These are phyloP conservation scores for Eledone cirrhosa DNA, from an alignment of 2,888 invertebrate species.

Conservation along the genomic window DNA sequence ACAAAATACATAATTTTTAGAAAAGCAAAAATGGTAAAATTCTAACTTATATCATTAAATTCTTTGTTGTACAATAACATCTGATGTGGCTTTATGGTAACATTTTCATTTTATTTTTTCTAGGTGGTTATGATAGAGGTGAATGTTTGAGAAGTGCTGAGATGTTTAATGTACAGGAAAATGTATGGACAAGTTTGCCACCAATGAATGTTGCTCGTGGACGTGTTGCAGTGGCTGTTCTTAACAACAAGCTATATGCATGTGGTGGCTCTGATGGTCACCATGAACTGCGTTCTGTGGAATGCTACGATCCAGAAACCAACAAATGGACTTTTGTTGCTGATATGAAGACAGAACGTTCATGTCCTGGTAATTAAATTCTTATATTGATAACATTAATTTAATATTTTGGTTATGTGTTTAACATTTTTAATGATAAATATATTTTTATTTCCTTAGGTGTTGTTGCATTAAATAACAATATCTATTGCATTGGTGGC, in stretches of 20 bases:
- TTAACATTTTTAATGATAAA: too few species aligned
- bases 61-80: too few species aligned
- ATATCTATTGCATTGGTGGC: slow-evolving; percentile 82
- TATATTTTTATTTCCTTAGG: slow-evolving; percentile 64
- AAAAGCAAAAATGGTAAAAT: too few species aligned
- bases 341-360: slow-evolving; percentile 74
- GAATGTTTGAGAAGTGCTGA: slow-evolving; percentile 82
- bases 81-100: too few species aligned
- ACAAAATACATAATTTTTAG: too few species aligned
- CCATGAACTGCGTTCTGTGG: slow-evolving; percentile 79
- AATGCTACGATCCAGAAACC: slow-evolving; percentile 71
- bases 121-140: slow-evolving; percentile 83
- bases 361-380: slow-evolving; percentile 72
- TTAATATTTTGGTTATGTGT: too few species aligned
- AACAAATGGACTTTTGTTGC: slow-evolving; percentile 71
- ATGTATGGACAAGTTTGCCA: slow-evolving; percentile 77
- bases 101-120: slow-evolving; percentile 3
- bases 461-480: slow-evolving; percentile 74
- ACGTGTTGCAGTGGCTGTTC: slow-evolving; percentile 79
- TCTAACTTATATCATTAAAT: too few species aligned
- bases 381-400: too few species aligned
- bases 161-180: slow-evolving; percentile 76
- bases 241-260: slow-evolving; percentile 75
- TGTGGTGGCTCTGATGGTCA: slow-evolving; percentile 86
- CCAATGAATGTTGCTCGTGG: slow-evolving; percentile 79